phyloP scores from a whole-genome alignment of 1,140 invertebrate genomes.

The Cepaea nemoralis region DNA sequence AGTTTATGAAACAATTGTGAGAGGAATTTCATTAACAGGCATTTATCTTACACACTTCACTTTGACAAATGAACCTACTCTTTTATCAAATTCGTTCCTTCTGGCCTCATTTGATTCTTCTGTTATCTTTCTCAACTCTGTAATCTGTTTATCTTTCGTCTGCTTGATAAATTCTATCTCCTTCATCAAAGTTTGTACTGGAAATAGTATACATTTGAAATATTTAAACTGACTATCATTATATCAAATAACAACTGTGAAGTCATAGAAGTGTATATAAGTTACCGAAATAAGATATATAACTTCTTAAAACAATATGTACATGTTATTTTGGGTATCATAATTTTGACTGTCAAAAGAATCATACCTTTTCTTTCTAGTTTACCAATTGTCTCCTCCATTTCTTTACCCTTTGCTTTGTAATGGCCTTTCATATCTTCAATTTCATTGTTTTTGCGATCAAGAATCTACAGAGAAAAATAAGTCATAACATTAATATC shows the following conservation, averaged over 20 bases:
- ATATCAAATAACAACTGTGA: too few relatives aligned
- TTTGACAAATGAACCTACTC: conserved; percentile 48
- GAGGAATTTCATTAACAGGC: neutral
- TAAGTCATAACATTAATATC: neutral
- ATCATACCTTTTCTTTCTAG: conserved; percentile 69
- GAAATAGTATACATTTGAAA: too few relatives aligned
- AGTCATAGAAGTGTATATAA: too few relatives aligned
- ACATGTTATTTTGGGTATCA: too few relatives aligned
- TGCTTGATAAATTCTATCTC: conserved; percentile 62
- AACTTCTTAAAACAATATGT: too few relatives aligned
- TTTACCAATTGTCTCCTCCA: conserved; percentile 67
- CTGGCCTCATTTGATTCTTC: conserved; percentile 65
- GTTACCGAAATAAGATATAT: too few relatives aligned
- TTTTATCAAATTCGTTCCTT: conserved; percentile 68
- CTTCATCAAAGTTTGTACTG: conserved; percentile 66
- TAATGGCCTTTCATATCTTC: conserved; percentile 70
- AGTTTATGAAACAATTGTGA: too few relatives aligned
- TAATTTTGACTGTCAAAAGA: neutral
- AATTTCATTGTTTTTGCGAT: conserved; percentile 71
- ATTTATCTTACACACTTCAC: neutral
- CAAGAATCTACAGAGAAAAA: conserved; percentile 63
- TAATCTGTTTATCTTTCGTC: conserved; percentile 69
- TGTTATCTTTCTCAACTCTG: conserved; percentile 64
- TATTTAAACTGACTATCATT: too few relatives aligned
- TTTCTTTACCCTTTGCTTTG: conserved; percentile 65